Evolutionary conservation across 1,140 invertebrate genomes (phyloP).

Genomic region (Eupeodes corollae): DNA sequence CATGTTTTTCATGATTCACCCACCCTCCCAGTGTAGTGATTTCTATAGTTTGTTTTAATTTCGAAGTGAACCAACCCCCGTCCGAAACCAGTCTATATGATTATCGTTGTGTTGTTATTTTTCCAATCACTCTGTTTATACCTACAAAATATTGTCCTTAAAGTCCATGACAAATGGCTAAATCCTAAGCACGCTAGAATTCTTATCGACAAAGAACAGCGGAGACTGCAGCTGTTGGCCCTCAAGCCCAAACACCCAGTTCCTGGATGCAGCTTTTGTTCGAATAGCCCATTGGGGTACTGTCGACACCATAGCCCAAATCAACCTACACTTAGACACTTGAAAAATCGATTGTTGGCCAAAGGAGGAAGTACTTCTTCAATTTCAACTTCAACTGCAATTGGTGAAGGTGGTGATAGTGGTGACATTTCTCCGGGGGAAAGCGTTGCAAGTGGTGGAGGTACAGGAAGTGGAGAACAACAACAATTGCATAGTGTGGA

Average conservation of each 20-base stretch:
- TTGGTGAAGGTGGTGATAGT: neutral
- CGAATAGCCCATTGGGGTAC: conserved; percentile 33
- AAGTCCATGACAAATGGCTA: conserved; percentile 34
- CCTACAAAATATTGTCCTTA: conserved; percentile 32
- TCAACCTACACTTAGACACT: conserved; percentile 21
- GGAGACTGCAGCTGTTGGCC: conserved; percentile 15
- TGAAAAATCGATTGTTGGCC: conserved; percentile 16
- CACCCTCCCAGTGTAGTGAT: no score
- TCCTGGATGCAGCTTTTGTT: conserved; percentile 26
- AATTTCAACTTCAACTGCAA: conserved; percentile 1
- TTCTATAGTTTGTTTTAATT: no score
- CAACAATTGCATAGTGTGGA: neutral
- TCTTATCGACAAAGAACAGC: conserved; percentile 26
- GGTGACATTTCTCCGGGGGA: neutral
- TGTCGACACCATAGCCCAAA: conserved; percentile 32
- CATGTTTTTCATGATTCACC: no score
- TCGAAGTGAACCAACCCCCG: neutral
- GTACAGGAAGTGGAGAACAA: neutral
- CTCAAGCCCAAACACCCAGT: conserved; percentile 20
- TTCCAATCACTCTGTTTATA: conserved; percentile 36
- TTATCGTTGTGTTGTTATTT: conserved; percentile 35
- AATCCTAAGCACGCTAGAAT: conserved; percentile 27
- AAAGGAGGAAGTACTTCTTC: neutral
- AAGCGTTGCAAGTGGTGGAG: neutral
- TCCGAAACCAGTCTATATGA: conserved; percentile 11